A percentile compares a stretch with the other conserved stretches of the same genome.
Conservation (phyloP, 2,888 invertebrate species). For the Amblyjoppa fuscipennis region DNA sequence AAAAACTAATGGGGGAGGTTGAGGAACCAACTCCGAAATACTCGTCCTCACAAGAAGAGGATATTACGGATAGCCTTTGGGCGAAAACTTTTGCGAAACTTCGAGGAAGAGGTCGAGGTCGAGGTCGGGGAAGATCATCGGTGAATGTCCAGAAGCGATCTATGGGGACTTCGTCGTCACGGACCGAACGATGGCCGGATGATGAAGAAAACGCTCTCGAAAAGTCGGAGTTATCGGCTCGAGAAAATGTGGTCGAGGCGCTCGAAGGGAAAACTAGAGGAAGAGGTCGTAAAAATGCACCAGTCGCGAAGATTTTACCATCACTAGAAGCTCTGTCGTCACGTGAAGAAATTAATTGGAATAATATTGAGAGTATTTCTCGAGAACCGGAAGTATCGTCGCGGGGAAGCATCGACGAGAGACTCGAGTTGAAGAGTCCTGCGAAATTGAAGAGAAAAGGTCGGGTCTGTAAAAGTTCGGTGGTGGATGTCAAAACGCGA, state of each 20-base stretch:
- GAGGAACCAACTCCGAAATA: background rate
- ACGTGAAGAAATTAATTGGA: background rate
- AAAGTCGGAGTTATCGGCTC: background rate
- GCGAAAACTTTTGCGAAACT: background rate
- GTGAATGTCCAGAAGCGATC: too few relatives aligned
- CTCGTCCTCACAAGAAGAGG: background rate
- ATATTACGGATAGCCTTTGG: background rate
- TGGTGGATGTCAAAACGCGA: background rate
- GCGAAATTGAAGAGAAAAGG: background rate
- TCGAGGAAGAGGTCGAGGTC: background rate
- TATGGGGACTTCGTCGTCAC: too few relatives aligned
- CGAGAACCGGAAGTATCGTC: background rate
- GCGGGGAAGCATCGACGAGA: background rate
- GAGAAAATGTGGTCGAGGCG: too few relatives aligned
- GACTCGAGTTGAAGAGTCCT: background rate
- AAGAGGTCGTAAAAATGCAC: background rate
- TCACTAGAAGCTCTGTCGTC: background rate
- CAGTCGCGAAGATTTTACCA: too few relatives aligned
- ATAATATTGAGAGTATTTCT: background rate
- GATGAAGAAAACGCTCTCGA: too few relatives aligned
- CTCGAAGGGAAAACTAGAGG: background rate
- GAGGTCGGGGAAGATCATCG: background rate
- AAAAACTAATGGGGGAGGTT: background rate
- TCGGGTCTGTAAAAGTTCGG: conserved; percentile 17
- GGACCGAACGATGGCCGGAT: too few relatives aligned